Evolutionary conservation across 2,797 vertebrate genomes (phyloP).

Genomic region (Poecilia wingei): DNA sequence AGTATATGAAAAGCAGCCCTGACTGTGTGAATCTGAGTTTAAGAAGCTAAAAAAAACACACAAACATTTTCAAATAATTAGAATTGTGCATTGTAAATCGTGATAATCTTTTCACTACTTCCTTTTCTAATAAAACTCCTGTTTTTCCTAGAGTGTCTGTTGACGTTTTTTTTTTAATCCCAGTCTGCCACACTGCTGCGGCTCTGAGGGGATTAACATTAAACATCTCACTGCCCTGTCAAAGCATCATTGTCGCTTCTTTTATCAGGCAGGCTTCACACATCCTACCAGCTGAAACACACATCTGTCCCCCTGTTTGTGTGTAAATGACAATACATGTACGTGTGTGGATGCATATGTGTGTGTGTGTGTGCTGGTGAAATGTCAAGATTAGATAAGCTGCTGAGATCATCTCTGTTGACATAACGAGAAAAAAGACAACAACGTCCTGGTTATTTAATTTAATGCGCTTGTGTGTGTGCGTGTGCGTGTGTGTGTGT

Average conservation of each 20-base stretch:
- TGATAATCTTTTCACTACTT: not conserved
- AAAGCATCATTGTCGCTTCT: slow-evolving; percentile 36
- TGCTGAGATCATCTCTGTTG: slow-evolving; percentile 64
- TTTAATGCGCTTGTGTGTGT: slow-evolving; percentile 5
- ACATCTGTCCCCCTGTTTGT: slow-evolving; percentile 29
- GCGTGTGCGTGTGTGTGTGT: too few relatives aligned
- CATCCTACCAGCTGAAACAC: slow-evolving; percentile 36
- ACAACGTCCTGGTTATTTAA: slow-evolving; percentile 45
- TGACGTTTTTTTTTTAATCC: slow-evolving; percentile 22
- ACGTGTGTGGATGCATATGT: too few relatives aligned
- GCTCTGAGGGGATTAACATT: slow-evolving; percentile 41
- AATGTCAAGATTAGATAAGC: slow-evolving; percentile 65
- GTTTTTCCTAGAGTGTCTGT: slow-evolving; percentile 6
- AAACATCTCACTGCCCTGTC: slow-evolving; percentile 35
- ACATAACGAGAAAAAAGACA: slow-evolving; percentile 61
- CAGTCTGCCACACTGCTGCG: slow-evolving; percentile 23
- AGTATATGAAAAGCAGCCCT: not conserved
- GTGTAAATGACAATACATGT: slow-evolving; percentile 19
- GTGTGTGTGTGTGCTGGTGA: slow-evolving; percentile 22
- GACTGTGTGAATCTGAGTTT: not conserved
- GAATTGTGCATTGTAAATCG: not conserved
- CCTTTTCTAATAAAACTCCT: not conserved
- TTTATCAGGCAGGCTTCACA: slow-evolving; percentile 18
- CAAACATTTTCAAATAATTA: not conserved
- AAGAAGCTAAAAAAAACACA: not conserved